Percentiles rank a stretch among this genome's conserved stretches.
Conservation (phyloP, 2,888 invertebrate genomes). For the Leuctra nigra region DNA sequence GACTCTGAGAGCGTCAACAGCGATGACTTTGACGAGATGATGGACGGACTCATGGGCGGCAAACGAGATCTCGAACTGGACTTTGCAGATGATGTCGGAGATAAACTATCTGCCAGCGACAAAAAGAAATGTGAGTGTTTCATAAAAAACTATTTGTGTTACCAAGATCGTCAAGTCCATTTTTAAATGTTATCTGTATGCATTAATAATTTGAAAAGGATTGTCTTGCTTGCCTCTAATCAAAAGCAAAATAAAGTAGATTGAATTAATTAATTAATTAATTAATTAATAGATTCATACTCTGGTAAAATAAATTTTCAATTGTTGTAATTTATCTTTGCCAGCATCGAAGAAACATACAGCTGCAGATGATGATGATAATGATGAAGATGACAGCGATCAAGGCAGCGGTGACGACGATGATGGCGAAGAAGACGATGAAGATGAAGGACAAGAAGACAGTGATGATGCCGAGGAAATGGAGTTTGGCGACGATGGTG, state of each 20-base stretch:
- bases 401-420: conserved; percentile 22
- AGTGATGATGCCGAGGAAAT: conserved; percentile 40
- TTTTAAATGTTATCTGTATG: too few relatives aligned
- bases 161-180: neutral
- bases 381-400: conserved; percentile 20
- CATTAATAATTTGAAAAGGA: too few relatives aligned
- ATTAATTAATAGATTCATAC: too few relatives aligned
- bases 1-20: conserved; percentile 67
- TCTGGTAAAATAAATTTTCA: too few relatives aligned
- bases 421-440: conserved; percentile 25
- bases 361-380: neutral
- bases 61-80: conserved; percentile 53
- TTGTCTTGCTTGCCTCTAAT: too few relatives aligned
- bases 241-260: too few relatives aligned
- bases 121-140: conserved; percentile 37
- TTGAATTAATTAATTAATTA: too few relatives aligned
- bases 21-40: conserved; percentile 67
- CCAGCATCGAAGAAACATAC: conserved; percentile 14
- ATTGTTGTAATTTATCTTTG: too few relatives aligned
- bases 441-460: conserved; percentile 30
- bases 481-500: conserved; percentile 27
- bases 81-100: conserved; percentile 46
- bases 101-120: conserved; percentile 30
- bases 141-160: conserved; percentile 16
- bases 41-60: conserved; percentile 38